A percentile compares a stretch with the other conserved stretches of the same genome.
Evolutionary conservation across 2,888 invertebrate species (phyloP).

Genomic region (Leptogaster cylindrica): DNA sequence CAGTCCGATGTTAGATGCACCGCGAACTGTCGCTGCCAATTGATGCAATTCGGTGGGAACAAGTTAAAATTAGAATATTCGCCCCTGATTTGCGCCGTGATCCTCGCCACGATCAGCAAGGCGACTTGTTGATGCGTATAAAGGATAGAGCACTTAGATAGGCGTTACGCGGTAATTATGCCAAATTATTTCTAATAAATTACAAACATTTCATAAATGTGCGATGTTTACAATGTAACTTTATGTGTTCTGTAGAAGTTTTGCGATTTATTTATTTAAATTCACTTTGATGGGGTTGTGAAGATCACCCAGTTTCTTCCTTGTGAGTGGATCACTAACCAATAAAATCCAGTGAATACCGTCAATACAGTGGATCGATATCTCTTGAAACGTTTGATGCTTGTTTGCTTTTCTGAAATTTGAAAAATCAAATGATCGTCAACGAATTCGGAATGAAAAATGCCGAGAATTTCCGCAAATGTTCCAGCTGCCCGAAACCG

Average conservation of each 20-base stretch:
- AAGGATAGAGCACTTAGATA: slow-evolving; percentile 22
- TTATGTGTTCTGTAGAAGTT: too few relatives aligned
- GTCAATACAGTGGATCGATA: too few relatives aligned
- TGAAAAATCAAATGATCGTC: too few relatives aligned
- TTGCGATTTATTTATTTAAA: too few relatives aligned
- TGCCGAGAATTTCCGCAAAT: not conserved
- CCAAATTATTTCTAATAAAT: slow-evolving; percentile 17
- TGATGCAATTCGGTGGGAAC: slow-evolving; percentile 18
- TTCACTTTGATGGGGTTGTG: too few relatives aligned
- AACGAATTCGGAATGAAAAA: too few relatives aligned
- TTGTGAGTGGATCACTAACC: too few relatives aligned
- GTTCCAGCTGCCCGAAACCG: not conserved
- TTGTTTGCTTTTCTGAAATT: too few relatives aligned
- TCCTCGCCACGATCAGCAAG: not conserved
- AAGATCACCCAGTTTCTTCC: too few relatives aligned
- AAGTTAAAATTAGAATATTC: slow-evolving; percentile 15
- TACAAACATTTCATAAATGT: not conserved
- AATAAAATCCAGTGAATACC: too few relatives aligned
- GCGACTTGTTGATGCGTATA: slow-evolving; percentile 22
- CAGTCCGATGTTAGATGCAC: slow-evolving; percentile 2
- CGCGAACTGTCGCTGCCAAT: slow-evolving; percentile 13
- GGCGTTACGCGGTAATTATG: slow-evolving; percentile 8
- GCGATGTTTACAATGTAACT: too few relatives aligned
- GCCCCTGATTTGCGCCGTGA: not conserved
- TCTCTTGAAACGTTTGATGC: too few relatives aligned